Conservation (phyloP, 2,888 invertebrate genomes). For the Miltochrista miniata region DNA sequence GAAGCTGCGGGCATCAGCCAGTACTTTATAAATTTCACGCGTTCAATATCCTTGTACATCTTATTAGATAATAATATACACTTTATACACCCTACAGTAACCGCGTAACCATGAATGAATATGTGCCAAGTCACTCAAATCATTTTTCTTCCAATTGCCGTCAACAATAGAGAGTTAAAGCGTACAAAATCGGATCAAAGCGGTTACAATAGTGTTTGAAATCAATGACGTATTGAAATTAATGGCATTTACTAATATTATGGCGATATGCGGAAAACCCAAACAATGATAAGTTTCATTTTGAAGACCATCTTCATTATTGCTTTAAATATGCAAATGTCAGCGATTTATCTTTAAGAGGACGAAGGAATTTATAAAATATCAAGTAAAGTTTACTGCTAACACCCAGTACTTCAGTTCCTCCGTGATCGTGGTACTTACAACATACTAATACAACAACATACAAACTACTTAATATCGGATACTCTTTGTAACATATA, state of each 20-base stretch:
- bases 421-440: no score
- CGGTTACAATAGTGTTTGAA: constrained; percentile 16
- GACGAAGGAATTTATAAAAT: no score
- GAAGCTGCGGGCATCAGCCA: no score
- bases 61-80: constrained; percentile 4
- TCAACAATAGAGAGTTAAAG: constrained; percentile 20
- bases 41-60: not conserved
- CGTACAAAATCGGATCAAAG: constrained; percentile 33
- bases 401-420: no score
- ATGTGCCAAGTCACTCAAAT: constrained; percentile 28
- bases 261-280: not conserved
- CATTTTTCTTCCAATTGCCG: constrained; percentile 21
- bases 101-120: constrained; percentile 15
- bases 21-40: no score
- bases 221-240: constrained; percentile 26
- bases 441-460: no score
- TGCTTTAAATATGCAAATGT: no score
- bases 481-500: no score
- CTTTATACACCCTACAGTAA: not conserved
- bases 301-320: no score
- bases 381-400: no score
- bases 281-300: no score
- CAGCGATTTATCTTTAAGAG: not conserved
- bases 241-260: constrained; percentile 2
- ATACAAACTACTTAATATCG: no score